phyloP scores from a whole-genome alignment of 2,888 invertebrate genomes.

The Neoscelio sp. region DNA sequence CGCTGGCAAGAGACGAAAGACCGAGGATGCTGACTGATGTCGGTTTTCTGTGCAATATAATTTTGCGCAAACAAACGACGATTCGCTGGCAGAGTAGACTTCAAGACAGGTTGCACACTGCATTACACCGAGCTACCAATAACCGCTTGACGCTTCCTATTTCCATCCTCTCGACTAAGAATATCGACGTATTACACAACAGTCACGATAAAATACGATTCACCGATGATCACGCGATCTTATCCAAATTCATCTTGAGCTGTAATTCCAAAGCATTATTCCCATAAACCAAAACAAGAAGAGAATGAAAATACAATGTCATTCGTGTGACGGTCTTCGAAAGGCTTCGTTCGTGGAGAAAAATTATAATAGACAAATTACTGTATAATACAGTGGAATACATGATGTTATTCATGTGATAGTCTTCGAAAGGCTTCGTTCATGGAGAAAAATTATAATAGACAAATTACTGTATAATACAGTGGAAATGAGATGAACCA shows the following conservation, averaged over 20 bases:
- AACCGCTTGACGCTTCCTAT: constrained; percentile 25
- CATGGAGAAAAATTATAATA: too few relatives aligned
- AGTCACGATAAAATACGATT: constrained; percentile 9
- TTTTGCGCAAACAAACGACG: constrained; percentile 22
- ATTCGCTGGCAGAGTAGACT: constrained; percentile 6
- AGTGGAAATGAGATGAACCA: too few relatives aligned
- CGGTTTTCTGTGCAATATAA: constrained; percentile 18
- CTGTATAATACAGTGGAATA: too few relatives aligned
- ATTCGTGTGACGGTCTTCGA: constrained; percentile 11
- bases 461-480: too few relatives aligned
- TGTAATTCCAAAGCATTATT: constrained; percentile 17
- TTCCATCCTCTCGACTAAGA: constrained; percentile 29
- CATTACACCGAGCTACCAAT: constrained; percentile 5
- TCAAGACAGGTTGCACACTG: constrained; percentile 3
- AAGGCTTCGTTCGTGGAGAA: too few relatives aligned
- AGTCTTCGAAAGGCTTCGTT: too few relatives aligned
- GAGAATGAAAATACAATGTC: constrained; percentile 20
- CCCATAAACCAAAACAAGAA: constrained; percentile 10
- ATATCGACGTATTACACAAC: constrained; percentile 32
- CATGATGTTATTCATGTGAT: too few relatives aligned
- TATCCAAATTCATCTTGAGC: constrained; percentile 34
- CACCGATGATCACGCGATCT: constrained; percentile 6
- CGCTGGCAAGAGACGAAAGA: constrained; percentile 7
- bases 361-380: too few relatives aligned
- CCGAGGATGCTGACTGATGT: constrained; percentile 6